Evolutionary conservation across 2,888 invertebrate species (phyloP).

Genomic region (Elaeidobius kamerunicus): DNA sequence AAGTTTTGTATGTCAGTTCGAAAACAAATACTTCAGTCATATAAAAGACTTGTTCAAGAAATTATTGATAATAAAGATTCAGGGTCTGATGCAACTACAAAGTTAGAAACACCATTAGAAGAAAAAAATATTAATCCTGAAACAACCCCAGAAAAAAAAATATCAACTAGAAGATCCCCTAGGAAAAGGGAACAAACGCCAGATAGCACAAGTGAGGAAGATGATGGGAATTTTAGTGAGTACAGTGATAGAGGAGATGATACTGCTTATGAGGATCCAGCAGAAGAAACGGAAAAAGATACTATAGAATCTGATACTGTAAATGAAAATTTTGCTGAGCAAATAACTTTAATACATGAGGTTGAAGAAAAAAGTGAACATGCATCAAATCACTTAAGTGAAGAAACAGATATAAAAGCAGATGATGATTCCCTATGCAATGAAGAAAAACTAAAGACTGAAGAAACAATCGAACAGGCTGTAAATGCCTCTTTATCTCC

Average conservation of each 20-base stretch:
- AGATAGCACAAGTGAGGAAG: constrained; percentile 22
- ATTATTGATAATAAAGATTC: background rate
- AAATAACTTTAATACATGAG: constrained; percentile 22
- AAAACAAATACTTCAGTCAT: constrained; percentile 23
- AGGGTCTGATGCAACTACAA: background rate
- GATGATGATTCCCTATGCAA: background rate
- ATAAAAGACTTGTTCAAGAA: constrained; percentile 17
- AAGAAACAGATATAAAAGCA: background rate
- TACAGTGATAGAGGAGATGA: constrained; percentile 11
- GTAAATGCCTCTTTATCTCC: constrained; percentile 15
- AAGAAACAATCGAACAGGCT: no score
- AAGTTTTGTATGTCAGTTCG: constrained; percentile 29
- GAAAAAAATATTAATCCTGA: background rate
- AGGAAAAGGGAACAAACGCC: constrained; percentile 18
- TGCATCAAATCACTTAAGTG: background rate
- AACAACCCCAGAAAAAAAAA: background rate
- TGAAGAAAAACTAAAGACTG: constrained; percentile 9
- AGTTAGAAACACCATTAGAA: background rate
- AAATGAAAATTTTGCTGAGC: constrained; percentile 15
- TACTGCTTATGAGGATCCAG: background rate
- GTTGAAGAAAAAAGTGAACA: constrained; percentile 8
- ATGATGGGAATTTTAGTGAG: constrained; percentile 7
- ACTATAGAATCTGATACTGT: background rate
- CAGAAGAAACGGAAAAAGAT: constrained; percentile 1
- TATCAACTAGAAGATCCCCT: constrained; percentile 1